These are phyloP conservation scores for Myotis myotis DNA, from an alignment of 2,797 vertebrate genomes.

Conservation along the genomic window DNA sequence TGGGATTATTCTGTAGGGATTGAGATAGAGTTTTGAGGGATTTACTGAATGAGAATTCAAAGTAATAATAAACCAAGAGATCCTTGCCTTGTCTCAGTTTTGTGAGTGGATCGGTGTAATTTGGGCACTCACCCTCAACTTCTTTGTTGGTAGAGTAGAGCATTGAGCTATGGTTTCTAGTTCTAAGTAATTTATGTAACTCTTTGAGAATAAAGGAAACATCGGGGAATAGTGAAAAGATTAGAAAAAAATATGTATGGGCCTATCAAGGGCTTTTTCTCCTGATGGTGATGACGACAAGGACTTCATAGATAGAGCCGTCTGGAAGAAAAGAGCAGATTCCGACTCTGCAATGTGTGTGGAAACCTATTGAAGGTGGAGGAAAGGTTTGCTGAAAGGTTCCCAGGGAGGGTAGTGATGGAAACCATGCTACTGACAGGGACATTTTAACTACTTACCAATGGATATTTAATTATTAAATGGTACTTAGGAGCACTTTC, in stretches of 20 bases:
- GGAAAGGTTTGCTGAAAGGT: not conserved
- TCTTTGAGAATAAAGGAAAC: not conserved
- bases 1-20: not conserved
- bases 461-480: not conserved
- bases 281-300: not conserved
- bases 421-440: not conserved
- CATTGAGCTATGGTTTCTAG: not conserved
- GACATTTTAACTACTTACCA: not conserved
- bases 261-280: not conserved
- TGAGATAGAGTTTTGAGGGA: not conserved
- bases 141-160: not conserved
- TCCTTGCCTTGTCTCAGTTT: not conserved
- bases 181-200: not conserved
- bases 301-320: not conserved
- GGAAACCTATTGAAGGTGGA: not conserved
- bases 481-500: not conserved
- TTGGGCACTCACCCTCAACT: not conserved
- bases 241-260: too few relatives aligned
- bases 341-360: not conserved
- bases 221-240: not conserved
- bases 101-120: not conserved
- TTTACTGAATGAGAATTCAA: not conserved
- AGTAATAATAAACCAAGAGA: not conserved
- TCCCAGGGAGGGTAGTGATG: not conserved
- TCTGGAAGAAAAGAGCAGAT: slow-evolving; percentile 4